Evolutionary conservation across 2,113 vertebrate species (phyloP).

Genomic region (Lophura nycthemera): DNA sequence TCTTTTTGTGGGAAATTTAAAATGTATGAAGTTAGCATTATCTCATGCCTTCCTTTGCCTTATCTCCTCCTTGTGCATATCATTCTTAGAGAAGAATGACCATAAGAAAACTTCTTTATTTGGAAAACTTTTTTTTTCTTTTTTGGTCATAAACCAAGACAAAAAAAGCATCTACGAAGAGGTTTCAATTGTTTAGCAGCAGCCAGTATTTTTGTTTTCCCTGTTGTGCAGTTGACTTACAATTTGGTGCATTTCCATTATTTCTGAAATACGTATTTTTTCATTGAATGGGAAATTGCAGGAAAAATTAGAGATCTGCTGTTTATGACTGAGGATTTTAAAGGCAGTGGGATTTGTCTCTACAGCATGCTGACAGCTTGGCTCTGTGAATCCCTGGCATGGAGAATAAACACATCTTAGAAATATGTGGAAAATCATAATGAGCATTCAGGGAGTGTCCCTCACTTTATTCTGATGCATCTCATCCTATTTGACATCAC

Average conservation of each 20-base stretch:
- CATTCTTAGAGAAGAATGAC: neutral
- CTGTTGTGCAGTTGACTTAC: neutral
- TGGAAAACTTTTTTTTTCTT: neutral
- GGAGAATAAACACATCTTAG: neutral
- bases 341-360: neutral
- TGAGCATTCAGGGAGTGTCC: accelerated
- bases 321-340: neutral
- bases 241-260: neutral
- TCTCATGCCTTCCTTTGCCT: neutral
- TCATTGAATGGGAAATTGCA: neutral
- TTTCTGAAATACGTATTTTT: neutral
- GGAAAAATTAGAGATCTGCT: neutral
- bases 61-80: neutral
- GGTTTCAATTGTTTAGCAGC: neutral
- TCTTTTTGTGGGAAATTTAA: neutral
- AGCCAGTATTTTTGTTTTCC: neutral
- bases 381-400: neutral
- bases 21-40: accelerated
- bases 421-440: neutral
- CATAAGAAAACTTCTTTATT: neutral
- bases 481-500: neutral
- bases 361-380: accelerated
- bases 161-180: neutral
- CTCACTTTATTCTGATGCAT: neutral
- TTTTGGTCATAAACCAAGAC: neutral